Evolutionary conservation across 2,113 vertebrate species (phyloP).

Genomic region (Antennarius striatus): DNA sequence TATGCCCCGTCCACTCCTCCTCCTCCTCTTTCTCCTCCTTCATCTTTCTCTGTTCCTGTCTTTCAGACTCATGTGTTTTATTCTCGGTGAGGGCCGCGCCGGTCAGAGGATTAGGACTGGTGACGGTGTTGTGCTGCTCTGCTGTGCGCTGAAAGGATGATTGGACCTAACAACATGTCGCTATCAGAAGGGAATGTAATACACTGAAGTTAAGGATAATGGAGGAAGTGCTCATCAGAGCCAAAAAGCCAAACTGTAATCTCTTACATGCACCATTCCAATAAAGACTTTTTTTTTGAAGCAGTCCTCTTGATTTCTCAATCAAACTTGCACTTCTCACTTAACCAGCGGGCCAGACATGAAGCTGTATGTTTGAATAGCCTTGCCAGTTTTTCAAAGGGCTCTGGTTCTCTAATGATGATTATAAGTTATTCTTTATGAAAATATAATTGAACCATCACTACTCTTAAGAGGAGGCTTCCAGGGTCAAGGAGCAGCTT

Average conservation of each 20-base stretch:
- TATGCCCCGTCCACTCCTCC: background rate
- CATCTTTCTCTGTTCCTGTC: constrained; percentile 31
- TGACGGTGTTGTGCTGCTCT: constrained; percentile 55
- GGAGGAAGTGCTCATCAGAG: constrained; percentile 49
- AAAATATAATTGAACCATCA: constrained; percentile 16
- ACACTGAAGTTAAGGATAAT: constrained; percentile 57
- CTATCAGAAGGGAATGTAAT: constrained; percentile 62
- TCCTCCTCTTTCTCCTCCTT: constrained; percentile 19
- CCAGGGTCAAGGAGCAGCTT: constrained; percentile 18
- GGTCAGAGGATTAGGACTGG: constrained; percentile 62
- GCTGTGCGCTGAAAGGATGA: constrained; percentile 40
- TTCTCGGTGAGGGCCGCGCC: constrained; percentile 52
- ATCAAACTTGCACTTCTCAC: constrained; percentile 19
- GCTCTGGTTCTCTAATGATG: constrained; percentile 4
- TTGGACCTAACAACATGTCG: constrained; percentile 51
- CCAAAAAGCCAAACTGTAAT: constrained; percentile 53
- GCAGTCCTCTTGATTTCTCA: constrained; percentile 40
- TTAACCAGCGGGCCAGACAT: constrained; percentile 10
- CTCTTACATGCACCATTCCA: constrained; percentile 20
- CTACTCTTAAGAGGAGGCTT: constrained; percentile 1
- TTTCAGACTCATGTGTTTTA: constrained; percentile 54
- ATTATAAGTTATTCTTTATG: constrained; percentile 8
- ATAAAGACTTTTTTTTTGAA: constrained; percentile 14
- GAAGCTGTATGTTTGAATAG: background rate
- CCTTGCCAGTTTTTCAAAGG: constrained; percentile 19